Percentiles rank a stretch among this genome's conserved stretches.
These are phyloP conservation scores for Smithornis capensis DNA, from an alignment of 2,113 vertebrate species.

Conservation along the genomic window DNA sequence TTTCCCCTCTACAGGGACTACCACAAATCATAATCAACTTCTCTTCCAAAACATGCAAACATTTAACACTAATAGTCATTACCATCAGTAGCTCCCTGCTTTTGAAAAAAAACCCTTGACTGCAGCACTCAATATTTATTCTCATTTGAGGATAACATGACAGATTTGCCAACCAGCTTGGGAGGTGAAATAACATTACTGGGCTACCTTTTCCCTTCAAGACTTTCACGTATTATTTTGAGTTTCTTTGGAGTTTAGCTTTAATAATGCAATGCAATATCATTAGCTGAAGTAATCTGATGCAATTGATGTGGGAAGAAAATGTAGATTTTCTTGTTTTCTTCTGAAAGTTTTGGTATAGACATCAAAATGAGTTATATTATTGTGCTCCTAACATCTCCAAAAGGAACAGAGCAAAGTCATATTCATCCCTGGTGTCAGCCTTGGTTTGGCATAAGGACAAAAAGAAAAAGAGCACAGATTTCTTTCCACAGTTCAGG, in stretches of 20 bases:
- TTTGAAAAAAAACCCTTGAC: background rate
- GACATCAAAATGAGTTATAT: background rate
- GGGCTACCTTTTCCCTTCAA: background rate
- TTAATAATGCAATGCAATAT: constrained; percentile 5
- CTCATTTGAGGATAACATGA: background rate
- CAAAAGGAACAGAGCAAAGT: background rate
- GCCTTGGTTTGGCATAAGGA: background rate
- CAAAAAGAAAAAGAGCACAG: background rate
- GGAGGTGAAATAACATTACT: constrained; percentile 29
- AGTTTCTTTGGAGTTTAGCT: background rate
- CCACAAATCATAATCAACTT: background rate
- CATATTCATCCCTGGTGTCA: background rate
- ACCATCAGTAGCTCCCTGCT: background rate
- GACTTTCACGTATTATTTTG: too few relatives aligned
- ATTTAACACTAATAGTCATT: background rate
- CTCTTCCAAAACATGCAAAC: background rate
- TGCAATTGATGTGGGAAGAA: background rate
- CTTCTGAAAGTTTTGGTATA: background rate
- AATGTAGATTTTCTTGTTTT: background rate
- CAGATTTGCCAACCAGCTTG: constrained; percentile 29
- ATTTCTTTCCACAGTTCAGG: background rate
- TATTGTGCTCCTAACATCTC: background rate
- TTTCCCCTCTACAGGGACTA: background rate
- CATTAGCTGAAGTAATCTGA: background rate
- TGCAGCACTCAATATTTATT: background rate